Percentiles rank a stretch among this genome's conserved stretches.
These are phyloP conservation scores for Achlya flavicornis DNA, from an alignment of 2,888 invertebrate genomes.

Conservation along the genomic window DNA sequence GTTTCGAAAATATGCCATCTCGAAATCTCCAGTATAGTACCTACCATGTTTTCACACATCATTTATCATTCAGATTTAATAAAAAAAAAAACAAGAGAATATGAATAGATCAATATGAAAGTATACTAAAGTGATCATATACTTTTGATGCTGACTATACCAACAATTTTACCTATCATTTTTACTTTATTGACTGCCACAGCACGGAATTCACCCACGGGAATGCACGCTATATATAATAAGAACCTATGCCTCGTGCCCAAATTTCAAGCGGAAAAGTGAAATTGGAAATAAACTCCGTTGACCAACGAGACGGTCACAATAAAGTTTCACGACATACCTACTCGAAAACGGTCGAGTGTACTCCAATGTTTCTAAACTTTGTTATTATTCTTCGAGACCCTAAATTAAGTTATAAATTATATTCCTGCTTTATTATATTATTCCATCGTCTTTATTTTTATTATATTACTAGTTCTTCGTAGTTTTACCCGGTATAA, in stretches of 20 bases:
- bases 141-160: too few relatives aligned
- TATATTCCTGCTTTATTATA: not conserved
- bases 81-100: too few relatives aligned
- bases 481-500: too few relatives aligned
- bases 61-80: too few relatives aligned
- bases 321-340: constrained; percentile 46
- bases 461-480: not conserved
- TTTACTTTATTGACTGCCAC: not conserved
- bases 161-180: not conserved
- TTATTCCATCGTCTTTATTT: too few relatives aligned
- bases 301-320: constrained; percentile 16
- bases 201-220: not conserved
- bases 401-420: constrained; percentile 5
- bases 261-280: constrained; percentile 8
- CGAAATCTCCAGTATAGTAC: too few relatives aligned
- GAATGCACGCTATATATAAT: not conserved
- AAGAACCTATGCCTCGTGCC: not conserved
- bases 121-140: too few relatives aligned
- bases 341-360: constrained; percentile 56
- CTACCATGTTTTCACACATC: too few relatives aligned
- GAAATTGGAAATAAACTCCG: constrained; percentile 18
- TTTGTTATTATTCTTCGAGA: constrained; percentile 56
- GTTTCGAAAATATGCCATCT: too few relatives aligned
- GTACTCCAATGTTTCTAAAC: constrained; percentile 53
- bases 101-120: too few relatives aligned